phyloP scores from a whole-genome alignment of 1,140 invertebrate genomes.

The Ostrea edulis region DNA sequence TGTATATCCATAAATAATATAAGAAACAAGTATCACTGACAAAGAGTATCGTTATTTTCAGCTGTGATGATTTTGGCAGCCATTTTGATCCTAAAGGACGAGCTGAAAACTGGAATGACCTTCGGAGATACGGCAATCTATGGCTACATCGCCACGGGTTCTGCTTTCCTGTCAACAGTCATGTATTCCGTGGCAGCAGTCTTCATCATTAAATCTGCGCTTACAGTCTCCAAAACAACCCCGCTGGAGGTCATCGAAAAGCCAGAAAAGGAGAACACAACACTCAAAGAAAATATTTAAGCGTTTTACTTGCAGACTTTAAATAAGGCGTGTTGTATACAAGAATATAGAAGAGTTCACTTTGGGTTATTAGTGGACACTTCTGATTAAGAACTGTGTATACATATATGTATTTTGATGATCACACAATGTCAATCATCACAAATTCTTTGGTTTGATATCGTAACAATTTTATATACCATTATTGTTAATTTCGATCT shows the following conservation, averaged over 20 bases:
- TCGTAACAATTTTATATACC: too few species aligned
- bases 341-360: too few species aligned
- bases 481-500: too few species aligned
- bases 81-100: background rate
- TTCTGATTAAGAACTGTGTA: too few species aligned
- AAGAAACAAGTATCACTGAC: too few species aligned
- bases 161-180: background rate
- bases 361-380: too few species aligned
- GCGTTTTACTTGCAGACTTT: background rate
- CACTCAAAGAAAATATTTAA: background rate
- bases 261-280: background rate
- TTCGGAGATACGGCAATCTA: background rate
- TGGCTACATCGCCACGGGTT: background rate
- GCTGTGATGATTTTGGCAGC: slow-evolving; percentile 18
- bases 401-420: too few species aligned
- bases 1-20: too few species aligned
- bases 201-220: background rate
- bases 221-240: background rate
- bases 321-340: background rate
- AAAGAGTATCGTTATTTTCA: background rate
- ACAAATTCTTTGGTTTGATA: too few species aligned
- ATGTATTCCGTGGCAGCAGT: background rate
- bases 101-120: background rate
- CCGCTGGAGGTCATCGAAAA: background rate
- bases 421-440: too few species aligned